phyloP scores from a whole-genome alignment of 2,113 vertebrate species.

The Muscicapa adusta region DNA sequence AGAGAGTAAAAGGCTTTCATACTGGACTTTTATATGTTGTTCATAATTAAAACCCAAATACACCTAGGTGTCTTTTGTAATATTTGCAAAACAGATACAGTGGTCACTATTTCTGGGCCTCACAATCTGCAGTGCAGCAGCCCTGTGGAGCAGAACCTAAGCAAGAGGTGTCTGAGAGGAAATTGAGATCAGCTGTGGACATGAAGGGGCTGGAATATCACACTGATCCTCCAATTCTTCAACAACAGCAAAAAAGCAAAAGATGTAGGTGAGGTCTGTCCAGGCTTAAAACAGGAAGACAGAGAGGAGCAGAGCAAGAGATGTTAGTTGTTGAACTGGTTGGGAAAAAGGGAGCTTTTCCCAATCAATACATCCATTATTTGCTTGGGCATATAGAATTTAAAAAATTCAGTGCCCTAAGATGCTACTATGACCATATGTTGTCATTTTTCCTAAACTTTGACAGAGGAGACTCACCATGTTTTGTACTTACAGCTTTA shows the following conservation, averaged over 20 bases:
- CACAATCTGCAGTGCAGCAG: not conserved
- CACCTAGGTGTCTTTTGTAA: not conserved
- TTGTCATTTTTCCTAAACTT: not conserved
- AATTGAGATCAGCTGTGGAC: not conserved
- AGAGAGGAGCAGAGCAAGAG: not conserved
- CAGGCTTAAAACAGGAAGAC: not conserved
- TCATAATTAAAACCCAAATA: not conserved
- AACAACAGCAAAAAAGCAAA: not conserved
- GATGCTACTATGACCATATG: not conserved
- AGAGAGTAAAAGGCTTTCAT: not conserved
- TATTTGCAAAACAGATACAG: not conserved
- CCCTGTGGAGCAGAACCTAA: not conserved
- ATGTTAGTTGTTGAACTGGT: not conserved
- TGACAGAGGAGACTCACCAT: not conserved
- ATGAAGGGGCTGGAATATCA: not conserved
- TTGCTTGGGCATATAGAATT: not conserved
- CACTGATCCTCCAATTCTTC: not conserved
- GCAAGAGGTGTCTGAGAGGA: not conserved
- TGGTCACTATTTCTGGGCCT: not conserved
- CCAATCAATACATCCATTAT: not conserved
- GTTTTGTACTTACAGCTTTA: not conserved
- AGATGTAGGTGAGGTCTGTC: not conserved
- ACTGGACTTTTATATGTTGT: not conserved
- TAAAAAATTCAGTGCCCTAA: not conserved
- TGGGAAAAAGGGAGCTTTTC: not conserved